A percentile compares a stretch with the other conserved stretches of the same genome.
phyloP scores from a whole-genome alignment of 2,888 invertebrate species.

The Clanis bilineata region DNA sequence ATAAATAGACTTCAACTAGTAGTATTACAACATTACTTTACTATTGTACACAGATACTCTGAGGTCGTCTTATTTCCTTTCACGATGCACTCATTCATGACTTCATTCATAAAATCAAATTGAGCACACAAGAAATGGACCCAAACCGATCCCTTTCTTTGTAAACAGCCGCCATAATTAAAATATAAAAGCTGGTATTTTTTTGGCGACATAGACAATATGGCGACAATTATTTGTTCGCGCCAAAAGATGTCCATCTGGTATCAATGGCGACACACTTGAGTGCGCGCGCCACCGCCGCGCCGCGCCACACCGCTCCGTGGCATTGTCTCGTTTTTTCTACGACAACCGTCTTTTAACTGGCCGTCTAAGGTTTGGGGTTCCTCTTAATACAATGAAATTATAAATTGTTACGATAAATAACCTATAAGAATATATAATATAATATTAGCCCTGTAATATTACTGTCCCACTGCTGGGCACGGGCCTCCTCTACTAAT shows the following conservation, averaged over 20 bases:
- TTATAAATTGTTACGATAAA: neutral
- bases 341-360: conserved; percentile 22
- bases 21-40: neutral
- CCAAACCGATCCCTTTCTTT: neutral
- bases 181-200: conserved; percentile 1
- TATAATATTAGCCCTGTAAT: too few relatives aligned
- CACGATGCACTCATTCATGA: neutral
- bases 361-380: conserved; percentile 18
- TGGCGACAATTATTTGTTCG: conserved; percentile 30
- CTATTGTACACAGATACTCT: neutral
- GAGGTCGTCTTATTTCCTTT: neutral
- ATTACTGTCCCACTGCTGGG: too few relatives aligned
- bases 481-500: too few relatives aligned
- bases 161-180: conserved; percentile 1
- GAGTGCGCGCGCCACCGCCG: conserved; percentile 60
- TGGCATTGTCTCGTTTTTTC: conserved; percentile 32
- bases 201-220: conserved; percentile 16
- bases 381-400: neutral
- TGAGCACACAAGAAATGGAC: neutral
- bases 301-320: conserved; percentile 44
- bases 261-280: conserved; percentile 69
- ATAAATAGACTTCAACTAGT: too few relatives aligned
- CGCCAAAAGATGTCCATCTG: conserved; percentile 55
- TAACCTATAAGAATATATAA: neutral
- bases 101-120: neutral